These are phyloP conservation scores for Eupleurogrammus muticus DNA, from an alignment of 2,797 vertebrate species.

Conservation along the genomic window DNA sequence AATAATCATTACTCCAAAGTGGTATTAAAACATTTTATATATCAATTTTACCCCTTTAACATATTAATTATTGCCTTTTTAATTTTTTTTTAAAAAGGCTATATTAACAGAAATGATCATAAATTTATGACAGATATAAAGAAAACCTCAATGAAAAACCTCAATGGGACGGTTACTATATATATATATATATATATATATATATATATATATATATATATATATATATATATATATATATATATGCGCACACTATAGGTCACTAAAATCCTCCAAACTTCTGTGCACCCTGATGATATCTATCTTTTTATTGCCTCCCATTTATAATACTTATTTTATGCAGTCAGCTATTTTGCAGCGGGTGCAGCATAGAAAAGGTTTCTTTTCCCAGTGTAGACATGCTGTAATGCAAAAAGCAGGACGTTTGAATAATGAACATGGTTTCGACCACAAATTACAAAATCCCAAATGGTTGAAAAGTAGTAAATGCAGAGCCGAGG, in stretches of 20 bases:
- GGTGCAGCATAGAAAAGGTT: not conserved
- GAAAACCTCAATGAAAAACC: no score
- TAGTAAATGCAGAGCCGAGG: not conserved
- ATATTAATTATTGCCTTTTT: no score
- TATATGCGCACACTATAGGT: not conserved
- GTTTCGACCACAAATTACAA: constrained; percentile 12
- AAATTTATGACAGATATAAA: no score
- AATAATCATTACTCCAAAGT: no score
- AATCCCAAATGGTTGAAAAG: constrained; percentile 1
- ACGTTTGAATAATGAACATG: constrained; percentile 15
- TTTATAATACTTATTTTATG: not conserved
- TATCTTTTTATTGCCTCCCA: not conserved
- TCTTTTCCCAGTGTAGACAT: not conserved
- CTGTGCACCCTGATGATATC: not conserved
- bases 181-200: no score
- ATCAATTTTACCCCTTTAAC: no score
- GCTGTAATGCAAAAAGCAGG: constrained; percentile 6
- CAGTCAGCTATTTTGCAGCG: not conserved
- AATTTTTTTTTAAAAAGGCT: no score
- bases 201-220: no score
- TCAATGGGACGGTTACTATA: no score
- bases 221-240: no score
- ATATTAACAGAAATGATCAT: no score
- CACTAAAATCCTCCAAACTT: not conserved
- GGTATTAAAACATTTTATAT: no score